These are phyloP conservation scores for Plecturocebus donacophilus DNA, from an alignment of 2,113 vertebrate genomes.

Conservation along the genomic window DNA sequence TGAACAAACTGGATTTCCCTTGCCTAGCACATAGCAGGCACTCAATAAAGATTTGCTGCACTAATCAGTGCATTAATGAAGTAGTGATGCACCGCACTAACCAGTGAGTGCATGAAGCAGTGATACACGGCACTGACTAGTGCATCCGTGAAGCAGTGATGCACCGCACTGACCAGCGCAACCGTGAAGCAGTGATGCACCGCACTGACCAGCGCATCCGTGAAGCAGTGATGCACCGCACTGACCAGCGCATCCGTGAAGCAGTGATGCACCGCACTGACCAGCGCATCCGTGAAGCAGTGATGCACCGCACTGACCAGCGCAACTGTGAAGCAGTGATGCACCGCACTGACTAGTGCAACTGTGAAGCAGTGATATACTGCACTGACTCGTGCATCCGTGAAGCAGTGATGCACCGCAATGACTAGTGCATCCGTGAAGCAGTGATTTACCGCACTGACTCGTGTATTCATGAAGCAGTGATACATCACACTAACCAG, in stretches of 20 bases:
- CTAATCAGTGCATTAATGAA: too few species aligned
- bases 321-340: too few species aligned
- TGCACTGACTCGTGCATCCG: accelerated
- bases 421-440: too few species aligned
- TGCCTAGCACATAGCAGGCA: not conserved
- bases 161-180: not conserved
- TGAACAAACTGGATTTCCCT: not conserved
- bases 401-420: accelerated
- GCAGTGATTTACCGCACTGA: too few species aligned
- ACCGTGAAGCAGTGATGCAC: too few species aligned
- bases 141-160: not conserved
- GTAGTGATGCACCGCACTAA: too few species aligned
- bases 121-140: accelerated
- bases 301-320: accelerated
- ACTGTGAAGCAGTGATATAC: too few species aligned
- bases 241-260: too few species aligned
- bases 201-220: accelerated
- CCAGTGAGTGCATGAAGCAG: too few species aligned
- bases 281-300: accelerated
- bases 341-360: accelerated
- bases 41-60: accelerated
- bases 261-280: too few species aligned
- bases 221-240: not conserved
- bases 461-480: too few species aligned
- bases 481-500: not conserved